A percentile compares a stretch with the other conserved stretches of the same genome.
Conservation (phyloP, 2,797 vertebrate species). For the Pangasius djambal region DNA sequence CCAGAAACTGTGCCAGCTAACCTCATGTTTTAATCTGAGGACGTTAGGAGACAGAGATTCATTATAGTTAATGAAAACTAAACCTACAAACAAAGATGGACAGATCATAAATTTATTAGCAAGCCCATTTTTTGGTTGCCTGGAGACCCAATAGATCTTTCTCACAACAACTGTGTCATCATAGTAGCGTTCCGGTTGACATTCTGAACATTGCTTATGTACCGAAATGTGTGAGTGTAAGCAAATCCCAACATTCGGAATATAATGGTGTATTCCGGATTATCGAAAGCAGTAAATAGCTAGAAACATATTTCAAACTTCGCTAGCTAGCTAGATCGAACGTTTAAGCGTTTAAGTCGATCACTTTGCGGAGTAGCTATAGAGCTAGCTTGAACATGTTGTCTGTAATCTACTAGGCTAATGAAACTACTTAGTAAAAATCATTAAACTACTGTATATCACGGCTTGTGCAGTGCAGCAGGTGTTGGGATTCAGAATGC, state of each 20-base stretch:
- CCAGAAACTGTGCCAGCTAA: neutral
- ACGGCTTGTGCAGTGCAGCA: neutral
- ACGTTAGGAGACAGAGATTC: neutral
- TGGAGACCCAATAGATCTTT: neutral
- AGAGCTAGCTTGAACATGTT: neutral
- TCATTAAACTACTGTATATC: neutral
- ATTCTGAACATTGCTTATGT: neutral
- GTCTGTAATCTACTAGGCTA: neutral
- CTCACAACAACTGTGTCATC: neutral
- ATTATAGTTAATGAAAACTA: neutral
- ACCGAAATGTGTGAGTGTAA: neutral
- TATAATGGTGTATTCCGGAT: neutral
- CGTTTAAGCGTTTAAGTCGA: neutral
- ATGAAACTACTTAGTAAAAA: neutral
- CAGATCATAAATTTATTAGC: neutral
- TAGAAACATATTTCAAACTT: neutral
- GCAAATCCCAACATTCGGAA: neutral
- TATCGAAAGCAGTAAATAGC: neutral
- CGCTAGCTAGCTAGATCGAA: neutral
- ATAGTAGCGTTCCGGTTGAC: neutral
- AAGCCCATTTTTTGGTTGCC: neutral
- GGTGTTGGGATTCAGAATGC: neutral
- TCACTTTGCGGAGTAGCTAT: neutral
- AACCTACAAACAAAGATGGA: neutral
- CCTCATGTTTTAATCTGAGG: neutral